Conservation (phyloP, 1,140 invertebrate genomes). For the Temnothorax longispinosus region DNA sequence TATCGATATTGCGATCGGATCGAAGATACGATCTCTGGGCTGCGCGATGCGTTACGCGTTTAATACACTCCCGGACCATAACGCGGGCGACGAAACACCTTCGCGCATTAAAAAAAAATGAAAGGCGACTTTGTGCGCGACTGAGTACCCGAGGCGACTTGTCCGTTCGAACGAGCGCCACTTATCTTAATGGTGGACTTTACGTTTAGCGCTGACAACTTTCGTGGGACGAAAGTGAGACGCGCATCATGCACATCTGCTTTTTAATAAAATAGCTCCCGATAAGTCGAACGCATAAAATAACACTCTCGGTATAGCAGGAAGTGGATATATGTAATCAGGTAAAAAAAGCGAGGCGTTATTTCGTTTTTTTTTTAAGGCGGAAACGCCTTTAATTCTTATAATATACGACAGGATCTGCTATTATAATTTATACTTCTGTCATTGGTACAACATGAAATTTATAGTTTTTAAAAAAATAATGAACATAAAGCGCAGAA, state of each 20-base stretch:
- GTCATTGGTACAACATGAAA: not conserved
- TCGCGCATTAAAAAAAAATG: slow-evolving; percentile 44
- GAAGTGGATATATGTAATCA: not conserved
- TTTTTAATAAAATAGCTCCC: slow-evolving; percentile 4
- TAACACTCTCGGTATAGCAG: not conserved
- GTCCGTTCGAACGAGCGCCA: not conserved
- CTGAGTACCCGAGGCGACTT: not conserved
- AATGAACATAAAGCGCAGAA: not conserved
- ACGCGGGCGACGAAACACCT: slow-evolving; percentile 17
- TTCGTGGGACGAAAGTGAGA: not conserved
- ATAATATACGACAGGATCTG: not conserved
- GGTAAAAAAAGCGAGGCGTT: not conserved
- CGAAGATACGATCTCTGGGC: slow-evolving; percentile 41
- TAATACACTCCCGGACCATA: slow-evolving; percentile 24
- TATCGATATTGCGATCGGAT: slow-evolving; percentile 41
- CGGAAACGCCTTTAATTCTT: not conserved
- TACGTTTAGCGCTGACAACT: slow-evolving; percentile 28
- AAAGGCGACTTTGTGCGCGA: slow-evolving; percentile 25
- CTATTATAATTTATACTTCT: not conserved
- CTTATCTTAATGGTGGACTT: slow-evolving; percentile 51
- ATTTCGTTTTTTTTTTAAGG: not conserved
- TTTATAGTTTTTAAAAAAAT: not conserved
- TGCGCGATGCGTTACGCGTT: not conserved
- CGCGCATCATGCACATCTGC: not conserved
- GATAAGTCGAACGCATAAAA: slow-evolving; percentile 18